Percentiles rank a stretch among this genome's conserved stretches.
phyloP scores from a whole-genome alignment of 2,888 invertebrate species.

The Disparrhopalites patrizii region DNA sequence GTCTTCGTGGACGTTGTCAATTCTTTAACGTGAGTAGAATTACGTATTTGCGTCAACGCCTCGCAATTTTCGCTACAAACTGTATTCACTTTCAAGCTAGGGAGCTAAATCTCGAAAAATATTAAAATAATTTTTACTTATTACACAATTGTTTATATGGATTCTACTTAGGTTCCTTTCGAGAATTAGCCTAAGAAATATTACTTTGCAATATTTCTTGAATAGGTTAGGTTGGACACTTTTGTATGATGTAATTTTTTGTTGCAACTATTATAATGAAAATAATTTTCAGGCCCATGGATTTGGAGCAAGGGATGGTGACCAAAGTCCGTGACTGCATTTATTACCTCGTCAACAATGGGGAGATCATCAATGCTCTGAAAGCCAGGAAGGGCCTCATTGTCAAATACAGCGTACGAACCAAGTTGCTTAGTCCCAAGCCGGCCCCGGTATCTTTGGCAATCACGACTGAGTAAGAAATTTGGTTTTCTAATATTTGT shows the following conservation, averaged over 20 bases:
- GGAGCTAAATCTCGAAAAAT: not conserved
- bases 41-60: too few relatives aligned
- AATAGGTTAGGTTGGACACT: too few relatives aligned
- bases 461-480: constrained; percentile 56
- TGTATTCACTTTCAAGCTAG: too few relatives aligned
- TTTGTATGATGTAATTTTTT: not conserved
- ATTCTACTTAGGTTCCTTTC: too few relatives aligned
- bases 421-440: constrained; percentile 56
- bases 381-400: constrained; percentile 83
- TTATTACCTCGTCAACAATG: constrained; percentile 84
- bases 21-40: constrained; percentile 94
- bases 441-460: constrained; percentile 56
- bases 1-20: constrained; percentile 90
- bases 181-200: too few relatives aligned
- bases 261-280: not conserved
- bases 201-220: too few relatives aligned
- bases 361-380: constrained; percentile 87
- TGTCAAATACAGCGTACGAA: constrained; percentile 68
- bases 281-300: constrained; percentile 64
- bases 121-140: not conserved
- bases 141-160: not conserved
- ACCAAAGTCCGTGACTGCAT: constrained; percentile 87
- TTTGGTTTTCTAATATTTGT: not conserved
- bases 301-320: constrained; percentile 74
- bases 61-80: too few relatives aligned